Base-by-base conservation (phyloP, 64 coral and sea anemone species). In the Pocillopora verrucosa region DNA sequence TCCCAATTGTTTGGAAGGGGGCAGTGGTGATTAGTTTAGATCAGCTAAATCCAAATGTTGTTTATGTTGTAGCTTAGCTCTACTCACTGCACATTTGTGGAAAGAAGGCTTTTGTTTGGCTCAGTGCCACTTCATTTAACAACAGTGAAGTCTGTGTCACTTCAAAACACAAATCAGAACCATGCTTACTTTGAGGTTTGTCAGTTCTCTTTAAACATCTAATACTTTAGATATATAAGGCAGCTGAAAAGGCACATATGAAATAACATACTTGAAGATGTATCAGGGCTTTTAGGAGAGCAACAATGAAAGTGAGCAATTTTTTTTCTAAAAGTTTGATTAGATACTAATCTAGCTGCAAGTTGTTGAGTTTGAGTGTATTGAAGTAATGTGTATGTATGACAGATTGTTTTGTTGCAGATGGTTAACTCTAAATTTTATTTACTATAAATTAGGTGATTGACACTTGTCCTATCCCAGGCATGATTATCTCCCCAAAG, bases 111-210 rank as follows among this genome's bases (percentile, higher is more conserved):
- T 79, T 60, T 99, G 77, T 95, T 99, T 87, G 97, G 97, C 38
- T 89, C 94, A 36, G 88, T 99, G 75, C 88, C 97, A 4, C 88
- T 99, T 77, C 87, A 99, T 87, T 82, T 99, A 62, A 91, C 93
- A 20, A 99, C 97, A 16, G 90, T 69, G 22, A 99, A 67, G 88
- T 88, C 74, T 56, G 91, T 95, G 4, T 95, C 94, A 24, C 58
- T 99, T 37, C 90, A 91, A 57, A 99, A 95, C 76, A 95, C 93
- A 14, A 84, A 93, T 36, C 87, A 95, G 30, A 88, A 99, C 37
- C 97, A 99, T 83, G 97, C 97, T 85, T 99, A 93, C 80, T 99
- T 99, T 95, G 93, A 99, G 97, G 97, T 99, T 35, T 73, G 77
- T 95, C 51, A 51, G 3, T 4, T 51, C 41, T 51, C 41, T 7